Conservation (phyloP, 2,797 vertebrate genomes). For the Neomorphus geoffroyi region DNA sequence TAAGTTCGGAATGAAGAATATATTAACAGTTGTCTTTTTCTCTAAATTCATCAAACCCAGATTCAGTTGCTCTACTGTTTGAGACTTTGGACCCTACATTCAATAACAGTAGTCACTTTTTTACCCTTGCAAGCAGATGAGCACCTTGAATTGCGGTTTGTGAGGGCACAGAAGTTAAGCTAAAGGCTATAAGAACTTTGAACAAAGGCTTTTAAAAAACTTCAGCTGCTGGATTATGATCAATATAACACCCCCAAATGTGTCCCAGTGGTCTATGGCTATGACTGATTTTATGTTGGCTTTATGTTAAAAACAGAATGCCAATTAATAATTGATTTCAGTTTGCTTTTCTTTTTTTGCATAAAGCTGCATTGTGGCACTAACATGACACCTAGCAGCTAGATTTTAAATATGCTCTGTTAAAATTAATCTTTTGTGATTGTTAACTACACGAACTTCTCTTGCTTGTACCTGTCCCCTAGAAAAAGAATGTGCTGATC, state of each 20-base stretch:
- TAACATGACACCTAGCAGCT: background rate
- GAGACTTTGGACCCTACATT: background rate
- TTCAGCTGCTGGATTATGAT: background rate
- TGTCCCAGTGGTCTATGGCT: background rate
- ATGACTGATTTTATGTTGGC: background rate
- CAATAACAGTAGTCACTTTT: background rate
- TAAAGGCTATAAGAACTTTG: background rate
- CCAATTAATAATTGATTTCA: background rate
- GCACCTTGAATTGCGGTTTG: background rate
- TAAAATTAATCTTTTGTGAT: slow-evolving; percentile 11
- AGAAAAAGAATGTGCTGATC: background rate
- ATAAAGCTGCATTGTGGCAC: background rate
- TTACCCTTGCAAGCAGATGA: background rate
- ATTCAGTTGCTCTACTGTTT: background rate
- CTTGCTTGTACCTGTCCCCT: background rate
- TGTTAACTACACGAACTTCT: background rate
- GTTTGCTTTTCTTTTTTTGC: background rate
- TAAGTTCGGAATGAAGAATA: background rate
- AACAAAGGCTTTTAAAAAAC: background rate
- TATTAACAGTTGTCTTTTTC: background rate
- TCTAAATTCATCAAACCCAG: background rate
- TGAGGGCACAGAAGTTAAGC: background rate
- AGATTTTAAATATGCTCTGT: background rate
- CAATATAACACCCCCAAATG: background rate
- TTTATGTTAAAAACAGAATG: background rate